These are phyloP conservation scores for Umimayanthus chanpuru DNA, from an alignment of 92 coral and sea anemone genomes.

Conservation along the genomic window DNA sequence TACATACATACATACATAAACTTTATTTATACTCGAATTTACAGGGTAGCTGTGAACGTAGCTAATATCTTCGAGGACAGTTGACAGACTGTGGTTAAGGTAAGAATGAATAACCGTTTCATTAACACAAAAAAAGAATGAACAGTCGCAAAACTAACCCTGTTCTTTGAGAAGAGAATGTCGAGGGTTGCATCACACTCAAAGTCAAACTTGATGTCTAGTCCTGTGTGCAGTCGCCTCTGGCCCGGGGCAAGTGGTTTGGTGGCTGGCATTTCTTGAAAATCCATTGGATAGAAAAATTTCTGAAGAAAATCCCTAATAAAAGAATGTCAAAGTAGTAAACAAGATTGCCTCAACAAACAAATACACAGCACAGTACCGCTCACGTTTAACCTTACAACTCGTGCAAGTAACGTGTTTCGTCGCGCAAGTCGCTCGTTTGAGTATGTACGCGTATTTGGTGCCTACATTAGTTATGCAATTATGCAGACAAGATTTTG, in stretches of 20 bases:
- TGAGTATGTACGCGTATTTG: no score
- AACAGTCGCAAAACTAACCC: constrained; percentile 55
- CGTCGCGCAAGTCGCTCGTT: no score
- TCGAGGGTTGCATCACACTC: constrained; percentile 88
- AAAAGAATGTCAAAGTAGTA: not conserved
- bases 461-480: no score
- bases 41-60: no score
- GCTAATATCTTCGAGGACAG: no score
- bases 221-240: constrained; percentile 94
- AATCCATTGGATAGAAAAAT: constrained; percentile 96
- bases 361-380: not conserved
- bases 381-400: not conserved
- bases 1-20: no score
- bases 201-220: constrained; percentile 92
- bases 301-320: constrained; percentile 88
- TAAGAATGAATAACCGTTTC: not conserved
- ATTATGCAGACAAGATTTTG: no score
- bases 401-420: no score
- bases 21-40: no score
- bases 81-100: not conserved
- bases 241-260: constrained; percentile 94
- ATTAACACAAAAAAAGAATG: not conserved
- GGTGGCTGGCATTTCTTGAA: constrained; percentile 91
- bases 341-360: not conserved
- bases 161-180: constrained; percentile 87